Evolutionary conservation across 2,888 invertebrate genomes (phyloP), one percentile per base, ranked within the genome.

Genomic region (Coecobrya sp.): DNA sequence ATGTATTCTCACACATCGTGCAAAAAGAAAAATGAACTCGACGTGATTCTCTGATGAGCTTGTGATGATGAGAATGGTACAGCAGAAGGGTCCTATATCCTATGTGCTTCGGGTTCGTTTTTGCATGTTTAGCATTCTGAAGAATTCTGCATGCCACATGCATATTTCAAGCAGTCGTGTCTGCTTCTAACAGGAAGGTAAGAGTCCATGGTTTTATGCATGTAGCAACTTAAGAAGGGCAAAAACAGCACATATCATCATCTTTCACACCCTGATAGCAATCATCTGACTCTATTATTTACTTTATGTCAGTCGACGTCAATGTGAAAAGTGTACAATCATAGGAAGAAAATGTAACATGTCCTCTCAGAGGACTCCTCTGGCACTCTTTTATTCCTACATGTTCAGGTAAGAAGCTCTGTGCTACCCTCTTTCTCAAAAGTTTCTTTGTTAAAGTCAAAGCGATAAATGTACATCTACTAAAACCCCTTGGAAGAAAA

Each of bases 1-100:
- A 59, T 73, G 30, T 45, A 87, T 87, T 87, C 79, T 76, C 45
- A 19, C 79, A 79, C 79, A 87, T 45, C 62, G 55, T 27, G 62
- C 62, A 62, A 27, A 86, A 79, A 87, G 87, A 88, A 88, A 88
- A 79, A 88, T 88, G 87, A 88, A 79, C 49, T 49, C 76, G 7
- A 76, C 87, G 87, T 88, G 87, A 79, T 65, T 88, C 79, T 88
- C 70, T 86, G 73, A 88, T 49, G 87, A 59, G n/a, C 3, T 73
- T 73, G 76, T 73, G 86, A 76, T 76, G 30, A 55, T 73, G 68
- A 55, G 30, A 82, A 45, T 11, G 22, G 73, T 25, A 22, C 10
- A 73, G 36, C 10, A 62, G n/a, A 42, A 16, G 30, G 16, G 5
- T 55, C 36, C 7, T 36, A 36, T 36, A 36, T 45, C 36, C n/a